phyloP scores from a whole-genome alignment of 2,113 vertebrate species.

The Clarias gariepinus region DNA sequence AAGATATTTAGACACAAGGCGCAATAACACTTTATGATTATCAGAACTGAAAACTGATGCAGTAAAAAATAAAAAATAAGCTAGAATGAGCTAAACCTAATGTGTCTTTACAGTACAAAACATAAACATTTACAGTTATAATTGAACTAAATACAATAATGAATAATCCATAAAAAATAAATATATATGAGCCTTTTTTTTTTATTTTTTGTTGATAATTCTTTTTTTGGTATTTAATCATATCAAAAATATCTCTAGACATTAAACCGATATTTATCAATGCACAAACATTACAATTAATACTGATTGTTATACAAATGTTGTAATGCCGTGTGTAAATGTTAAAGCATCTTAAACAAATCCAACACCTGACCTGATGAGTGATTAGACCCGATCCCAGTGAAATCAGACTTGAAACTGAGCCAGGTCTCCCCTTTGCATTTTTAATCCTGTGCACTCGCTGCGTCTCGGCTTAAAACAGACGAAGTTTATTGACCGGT shows the following conservation, averaged over 20 bases:
- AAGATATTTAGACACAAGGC: too few relatives aligned
- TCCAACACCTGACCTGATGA: neutral
- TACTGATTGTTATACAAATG: neutral
- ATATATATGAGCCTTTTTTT: too few relatives aligned
- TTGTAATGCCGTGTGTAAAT: neutral
- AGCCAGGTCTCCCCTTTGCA: neutral
- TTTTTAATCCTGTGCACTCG: neutral
- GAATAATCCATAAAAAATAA: too few relatives aligned
- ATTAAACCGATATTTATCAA: neutral
- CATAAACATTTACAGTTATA: neutral
- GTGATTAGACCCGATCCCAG: neutral
- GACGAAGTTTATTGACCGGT: constrained; percentile 42
- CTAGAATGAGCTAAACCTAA: neutral
- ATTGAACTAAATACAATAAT: neutral
- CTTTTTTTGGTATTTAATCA: neutral
- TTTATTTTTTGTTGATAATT: neutral
- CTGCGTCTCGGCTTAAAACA: neutral
- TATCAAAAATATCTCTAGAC: neutral
- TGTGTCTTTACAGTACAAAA: neutral
- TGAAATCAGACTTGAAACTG: neutral
- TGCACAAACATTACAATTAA: neutral
- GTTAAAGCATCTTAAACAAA: neutral
- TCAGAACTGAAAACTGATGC: too few relatives aligned
- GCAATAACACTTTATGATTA: too few relatives aligned
- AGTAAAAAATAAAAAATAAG: neutral